A percentile compares a stretch with the other conserved stretches of the same genome.
Evolutionary conservation across 2,888 invertebrate genomes (phyloP).

Genomic region (Zaprionus lineosus): DNA sequence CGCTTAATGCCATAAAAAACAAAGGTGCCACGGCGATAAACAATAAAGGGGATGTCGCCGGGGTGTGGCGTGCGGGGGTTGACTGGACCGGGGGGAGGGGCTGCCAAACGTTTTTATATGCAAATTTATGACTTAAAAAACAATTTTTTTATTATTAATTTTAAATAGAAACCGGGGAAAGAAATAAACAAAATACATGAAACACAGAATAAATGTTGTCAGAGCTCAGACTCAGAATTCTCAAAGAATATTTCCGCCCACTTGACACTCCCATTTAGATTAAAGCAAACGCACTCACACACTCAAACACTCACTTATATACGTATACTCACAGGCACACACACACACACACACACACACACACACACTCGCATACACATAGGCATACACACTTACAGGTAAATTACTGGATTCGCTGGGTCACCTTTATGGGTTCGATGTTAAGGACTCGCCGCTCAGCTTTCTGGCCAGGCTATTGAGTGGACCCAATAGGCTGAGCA

Average conservation of each 20-base stretch:
- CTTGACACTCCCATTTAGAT: neutral
- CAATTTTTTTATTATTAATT: constrained; percentile 54
- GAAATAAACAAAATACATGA: constrained; percentile 3
- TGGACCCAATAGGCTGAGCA: constrained; percentile 90
- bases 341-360: neutral
- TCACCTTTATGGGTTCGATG: neutral
- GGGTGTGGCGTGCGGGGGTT: neutral
- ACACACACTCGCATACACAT: neutral
- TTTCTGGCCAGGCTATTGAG: constrained; percentile 9
- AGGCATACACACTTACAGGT: no score
- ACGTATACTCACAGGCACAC: neutral
- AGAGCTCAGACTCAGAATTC: no score
- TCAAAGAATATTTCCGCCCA: no score
- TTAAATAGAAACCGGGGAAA: constrained; percentile 28
- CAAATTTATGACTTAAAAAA: constrained; percentile 58
- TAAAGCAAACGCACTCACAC: neutral
- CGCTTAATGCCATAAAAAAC: constrained; percentile 73
- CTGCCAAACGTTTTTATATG: constrained; percentile 57
- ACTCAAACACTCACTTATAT: neutral
- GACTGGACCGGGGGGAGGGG: neutral
- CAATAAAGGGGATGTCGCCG: constrained; percentile 47
- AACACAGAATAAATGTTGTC: constrained; percentile 16
- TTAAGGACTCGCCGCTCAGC: constrained; percentile 19
- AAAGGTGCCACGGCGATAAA: constrained; percentile 73
- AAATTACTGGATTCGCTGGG: constrained; percentile 10